A percentile compares a stretch with the other conserved stretches of the same genome.
Conservation (phyloP, 1,140 invertebrate species). For the Delia radicum region DNA sequence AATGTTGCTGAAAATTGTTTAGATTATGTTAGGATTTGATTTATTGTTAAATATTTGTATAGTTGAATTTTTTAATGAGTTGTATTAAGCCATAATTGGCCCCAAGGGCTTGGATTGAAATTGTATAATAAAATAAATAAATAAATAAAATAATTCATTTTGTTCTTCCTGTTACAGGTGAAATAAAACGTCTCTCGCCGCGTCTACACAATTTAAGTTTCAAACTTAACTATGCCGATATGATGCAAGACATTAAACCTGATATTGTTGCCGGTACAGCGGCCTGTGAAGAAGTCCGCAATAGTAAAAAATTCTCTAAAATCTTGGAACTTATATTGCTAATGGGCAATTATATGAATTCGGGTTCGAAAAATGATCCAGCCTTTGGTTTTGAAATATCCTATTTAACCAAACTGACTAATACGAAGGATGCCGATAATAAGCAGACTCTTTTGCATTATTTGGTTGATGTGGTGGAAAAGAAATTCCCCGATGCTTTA, state of each 20-base stretch:
- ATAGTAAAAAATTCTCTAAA: slow-evolving; percentile 85
- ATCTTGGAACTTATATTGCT: slow-evolving; percentile 88
- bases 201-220: slow-evolving; percentile 89
- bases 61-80: too few species aligned
- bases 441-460: slow-evolving; percentile 92
- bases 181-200: slow-evolving; percentile 85
- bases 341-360: slow-evolving; percentile 94
- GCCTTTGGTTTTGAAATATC: slow-evolving; percentile 96
- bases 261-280: slow-evolving; percentile 93
- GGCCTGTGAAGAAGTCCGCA: slow-evolving; percentile 92
- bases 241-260: slow-evolving; percentile 89
- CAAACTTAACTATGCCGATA: slow-evolving; percentile 68
- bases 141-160: too few species aligned
- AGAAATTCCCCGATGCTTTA: slow-evolving; percentile 81
- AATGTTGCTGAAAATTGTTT: too few species aligned
- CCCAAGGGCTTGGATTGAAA: too few species aligned
- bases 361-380: slow-evolving; percentile 88
- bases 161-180: slow-evolving; percentile 42
- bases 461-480: slow-evolving; percentile 84
- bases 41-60: too few species aligned
- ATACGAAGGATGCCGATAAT: slow-evolving; percentile 93
- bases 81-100: too few species aligned
- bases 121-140: too few species aligned
- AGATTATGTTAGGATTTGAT: too few species aligned
- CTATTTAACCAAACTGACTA: slow-evolving; percentile 91